Evolutionary conservation across 2,113 vertebrate genomes (phyloP), one percentile per base, ranked within the genome.

Genomic region (Jaculus jaculus): DNA sequence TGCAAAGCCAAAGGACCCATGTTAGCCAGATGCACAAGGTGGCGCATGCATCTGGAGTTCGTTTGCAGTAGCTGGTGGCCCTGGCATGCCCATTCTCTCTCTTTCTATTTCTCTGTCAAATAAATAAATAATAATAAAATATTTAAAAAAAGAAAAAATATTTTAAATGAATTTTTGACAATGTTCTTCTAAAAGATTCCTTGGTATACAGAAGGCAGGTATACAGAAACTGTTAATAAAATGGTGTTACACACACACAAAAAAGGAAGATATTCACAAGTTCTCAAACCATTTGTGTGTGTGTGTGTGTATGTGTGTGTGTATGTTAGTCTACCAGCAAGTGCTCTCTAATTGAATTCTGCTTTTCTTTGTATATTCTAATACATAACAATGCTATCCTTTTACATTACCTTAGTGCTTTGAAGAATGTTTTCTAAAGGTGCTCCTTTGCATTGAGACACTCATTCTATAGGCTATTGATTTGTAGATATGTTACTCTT

Each of bases 401-500:
- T 91, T 82, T 63, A 87, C 28, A 87, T 81, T 94, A 89, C 20
- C n/a, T 17, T n/a, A 65, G 0, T 90, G 58, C 92, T 92, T 95
- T 37, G 58, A 94, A 95, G 84, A 93, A 92, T 87, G 15, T 37
- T 90, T 91, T 92, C 47, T 73, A 72, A 93, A 74, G 65, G 60
- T 77, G 89, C 32, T 69, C 34, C 13, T 75, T 71, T 66, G 92
- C 51, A 95, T 79, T 78, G 63, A 93, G 83, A 42, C 78, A 80
- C 37, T 88, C 63, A 88, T 79, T 92, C 94, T 84, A 92, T 58
- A 90, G 74, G 63, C 28, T 84, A 95, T 34, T 94, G 95, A 92
- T 93, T 79, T 94, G 69, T 58, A 92, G 58, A 87, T 87, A 80
- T 17, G 42, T 61, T 90, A 47, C 51, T 93, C 58, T 96, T 96